Evolutionary conservation across 2,888 invertebrate species (phyloP).

Genomic region (Odontocerum albicorne): DNA sequence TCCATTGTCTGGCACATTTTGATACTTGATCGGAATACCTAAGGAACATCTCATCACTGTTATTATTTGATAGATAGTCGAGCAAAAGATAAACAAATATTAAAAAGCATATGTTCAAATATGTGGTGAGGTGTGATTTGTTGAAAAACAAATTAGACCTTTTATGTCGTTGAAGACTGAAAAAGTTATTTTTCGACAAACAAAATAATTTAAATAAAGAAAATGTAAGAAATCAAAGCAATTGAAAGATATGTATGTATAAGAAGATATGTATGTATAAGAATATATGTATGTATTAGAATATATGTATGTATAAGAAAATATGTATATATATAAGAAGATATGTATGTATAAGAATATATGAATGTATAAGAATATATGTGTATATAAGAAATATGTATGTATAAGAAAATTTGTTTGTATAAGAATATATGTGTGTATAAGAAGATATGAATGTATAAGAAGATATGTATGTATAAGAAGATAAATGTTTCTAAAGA

Average conservation of each 20-base stretch:
- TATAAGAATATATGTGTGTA: background rate
- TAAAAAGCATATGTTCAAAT: too few species aligned
- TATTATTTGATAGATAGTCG: too few species aligned
- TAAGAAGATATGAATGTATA: background rate
- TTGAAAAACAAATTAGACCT: too few species aligned
- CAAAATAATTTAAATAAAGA: too few species aligned
- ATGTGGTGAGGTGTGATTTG: too few species aligned
- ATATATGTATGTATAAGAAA: background rate
- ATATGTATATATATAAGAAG: background rate
- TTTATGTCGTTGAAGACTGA: too few species aligned
- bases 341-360: background rate
- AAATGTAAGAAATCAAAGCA: too few species aligned
- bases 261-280: background rate
- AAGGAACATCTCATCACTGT: too few species aligned
- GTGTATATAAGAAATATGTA: background rate
- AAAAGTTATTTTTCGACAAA: too few species aligned
- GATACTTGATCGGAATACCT: too few species aligned
- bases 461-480: background rate
- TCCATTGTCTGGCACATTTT: too few species aligned
- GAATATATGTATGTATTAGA: background rate
- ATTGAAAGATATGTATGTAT: background rate
- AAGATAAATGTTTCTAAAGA: background rate
- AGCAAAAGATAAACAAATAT: too few species aligned
- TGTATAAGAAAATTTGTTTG: background rate
- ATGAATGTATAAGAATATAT: background rate